phyloP scores from a whole-genome alignment of 2,888 invertebrate genomes.

The Trichogramma dendrolimi region DNA sequence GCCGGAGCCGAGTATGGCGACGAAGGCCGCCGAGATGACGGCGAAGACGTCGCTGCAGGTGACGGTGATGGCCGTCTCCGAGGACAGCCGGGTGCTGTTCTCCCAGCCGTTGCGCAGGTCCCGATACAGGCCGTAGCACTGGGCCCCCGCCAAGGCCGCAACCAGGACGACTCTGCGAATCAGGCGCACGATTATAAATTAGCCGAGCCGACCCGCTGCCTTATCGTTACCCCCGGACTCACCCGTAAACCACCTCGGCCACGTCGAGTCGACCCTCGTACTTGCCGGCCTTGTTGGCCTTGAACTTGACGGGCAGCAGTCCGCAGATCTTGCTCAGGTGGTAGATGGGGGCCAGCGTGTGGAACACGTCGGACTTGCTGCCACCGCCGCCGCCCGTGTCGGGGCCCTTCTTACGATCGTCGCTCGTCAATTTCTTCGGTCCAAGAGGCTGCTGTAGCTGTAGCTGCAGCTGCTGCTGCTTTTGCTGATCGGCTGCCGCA shows the following conservation, averaged over 20 bases:
- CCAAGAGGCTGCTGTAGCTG: no score
- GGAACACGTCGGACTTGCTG: constrained; percentile 39
- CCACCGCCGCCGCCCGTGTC: not conserved
- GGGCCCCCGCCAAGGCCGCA: constrained; percentile 30
- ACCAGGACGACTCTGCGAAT: constrained; percentile 27
- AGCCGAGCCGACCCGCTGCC: not conserved
- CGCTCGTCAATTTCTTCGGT: no score
- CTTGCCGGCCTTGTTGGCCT: constrained; percentile 32
- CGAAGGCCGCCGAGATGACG: constrained; percentile 55
- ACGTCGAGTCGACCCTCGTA: constrained; percentile 35
- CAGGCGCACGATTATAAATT: not conserved
- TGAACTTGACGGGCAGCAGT: constrained; percentile 42
- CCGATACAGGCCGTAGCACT: constrained; percentile 55
- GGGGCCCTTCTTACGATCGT: no score
- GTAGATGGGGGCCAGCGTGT: constrained; percentile 44
- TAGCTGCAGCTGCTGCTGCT: no score
- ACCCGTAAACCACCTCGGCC: constrained; percentile 43
- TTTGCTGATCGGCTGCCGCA: no score
- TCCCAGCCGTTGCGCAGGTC: constrained; percentile 57
- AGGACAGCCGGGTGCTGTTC: constrained; percentile 57
- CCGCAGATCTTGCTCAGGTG: constrained; percentile 44
- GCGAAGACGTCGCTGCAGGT: constrained; percentile 59
- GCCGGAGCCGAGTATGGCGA: constrained; percentile 57
- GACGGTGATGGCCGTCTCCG: constrained; percentile 57
- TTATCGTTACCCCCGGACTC: constrained; percentile 23